These are phyloP conservation scores for Anarhynchus alexandrinus DNA, from an alignment of 2,113 vertebrate species.

Conservation along the genomic window DNA sequence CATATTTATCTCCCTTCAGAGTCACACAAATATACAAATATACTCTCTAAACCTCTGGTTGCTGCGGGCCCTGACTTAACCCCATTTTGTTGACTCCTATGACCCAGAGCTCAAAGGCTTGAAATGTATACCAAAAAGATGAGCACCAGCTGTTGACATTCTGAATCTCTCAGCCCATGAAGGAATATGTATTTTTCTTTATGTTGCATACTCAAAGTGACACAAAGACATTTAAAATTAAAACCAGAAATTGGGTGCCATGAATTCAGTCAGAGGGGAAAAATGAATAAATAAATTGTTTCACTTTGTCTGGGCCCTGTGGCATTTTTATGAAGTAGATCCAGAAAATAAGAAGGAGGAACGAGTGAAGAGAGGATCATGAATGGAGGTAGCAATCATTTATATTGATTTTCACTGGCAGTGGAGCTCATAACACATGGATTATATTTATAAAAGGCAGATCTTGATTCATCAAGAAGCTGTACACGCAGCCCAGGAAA, in stretches of 20 bases:
- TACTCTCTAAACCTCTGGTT: neutral
- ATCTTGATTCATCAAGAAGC: constrained; percentile 49
- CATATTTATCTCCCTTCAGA: constrained; percentile 12
- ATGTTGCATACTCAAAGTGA: neutral
- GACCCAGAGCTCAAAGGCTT: constrained; percentile 12
- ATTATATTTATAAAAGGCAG: constrained; percentile 72
- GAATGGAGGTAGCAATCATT: constrained; percentile 80
- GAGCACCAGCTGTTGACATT: neutral
- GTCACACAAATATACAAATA: constrained; percentile 33
- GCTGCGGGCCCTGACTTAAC: constrained; percentile 1
- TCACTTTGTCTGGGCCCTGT: constrained; percentile 58
- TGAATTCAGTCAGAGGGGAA: neutral
- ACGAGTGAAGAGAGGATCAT: constrained; percentile 63
- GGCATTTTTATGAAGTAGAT: constrained; percentile 73
- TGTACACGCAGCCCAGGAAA: neutral
- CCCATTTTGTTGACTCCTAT: constrained; percentile 4
- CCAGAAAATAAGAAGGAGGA: constrained; percentile 68
- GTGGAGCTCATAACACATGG: constrained; percentile 68
- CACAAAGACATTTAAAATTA: constrained; percentile 21
- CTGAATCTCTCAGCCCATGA: neutral
- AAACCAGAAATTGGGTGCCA: neutral
- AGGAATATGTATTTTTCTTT: neutral
- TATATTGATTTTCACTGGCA: constrained; percentile 82
- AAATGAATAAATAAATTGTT: constrained; percentile 55
- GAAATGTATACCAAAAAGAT: neutral